Conservation (phyloP, 2,113 vertebrate genomes). For the Dromiciops gliroides region DNA sequence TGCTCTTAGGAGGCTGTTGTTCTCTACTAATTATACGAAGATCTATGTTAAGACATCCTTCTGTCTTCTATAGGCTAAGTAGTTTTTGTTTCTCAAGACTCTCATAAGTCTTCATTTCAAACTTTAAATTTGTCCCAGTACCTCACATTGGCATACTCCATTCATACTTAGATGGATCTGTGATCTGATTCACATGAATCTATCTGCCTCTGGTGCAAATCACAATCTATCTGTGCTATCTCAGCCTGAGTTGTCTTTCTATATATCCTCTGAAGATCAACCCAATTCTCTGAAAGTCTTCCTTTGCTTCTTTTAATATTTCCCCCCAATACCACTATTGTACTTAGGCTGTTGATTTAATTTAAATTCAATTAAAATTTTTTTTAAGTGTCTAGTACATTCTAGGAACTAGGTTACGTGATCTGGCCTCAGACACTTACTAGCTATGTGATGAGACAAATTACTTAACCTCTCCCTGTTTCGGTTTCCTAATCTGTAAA, state of each 20-base stretch:
- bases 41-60: slow-evolving; percentile 34
- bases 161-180: not conserved
- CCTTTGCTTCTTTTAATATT: not conserved
- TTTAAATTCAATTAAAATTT: not conserved
- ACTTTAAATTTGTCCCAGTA: slow-evolving; percentile 1
- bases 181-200: not conserved
- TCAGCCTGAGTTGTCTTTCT: not conserved
- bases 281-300: not conserved
- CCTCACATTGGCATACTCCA: not conserved
- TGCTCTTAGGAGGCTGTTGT: slow-evolving; percentile 41
- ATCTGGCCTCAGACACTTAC: not conserved
- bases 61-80: not conserved
- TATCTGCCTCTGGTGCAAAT: not conserved
- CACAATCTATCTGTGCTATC: not conserved
- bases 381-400: not conserved
- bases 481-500: not conserved
- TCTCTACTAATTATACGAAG: slow-evolving; percentile 54
- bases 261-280: not conserved
- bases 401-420: not conserved
- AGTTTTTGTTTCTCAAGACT: slow-evolving; percentile 53
- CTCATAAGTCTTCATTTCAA: slow-evolving; percentile 53
- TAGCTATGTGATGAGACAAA: not conserved
- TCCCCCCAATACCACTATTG: not conserved
- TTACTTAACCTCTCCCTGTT: not conserved
- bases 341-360: not conserved